Conservation (phyloP, 2,797 vertebrate genomes). For the Ctenosaura bakeri region DNA sequence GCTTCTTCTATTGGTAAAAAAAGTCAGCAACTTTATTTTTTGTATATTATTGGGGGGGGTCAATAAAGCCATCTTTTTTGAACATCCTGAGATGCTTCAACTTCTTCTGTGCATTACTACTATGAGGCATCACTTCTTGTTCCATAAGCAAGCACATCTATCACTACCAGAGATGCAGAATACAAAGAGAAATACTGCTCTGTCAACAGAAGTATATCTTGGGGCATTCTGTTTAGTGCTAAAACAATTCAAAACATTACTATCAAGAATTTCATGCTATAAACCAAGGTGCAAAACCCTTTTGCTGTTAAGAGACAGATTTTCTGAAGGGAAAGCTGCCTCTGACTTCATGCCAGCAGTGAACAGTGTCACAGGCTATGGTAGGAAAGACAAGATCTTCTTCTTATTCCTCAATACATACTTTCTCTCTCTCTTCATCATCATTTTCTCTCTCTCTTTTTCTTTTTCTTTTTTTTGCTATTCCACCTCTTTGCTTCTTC, state of each 20-base stretch:
- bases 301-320: neutral
- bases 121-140: too few species aligned
- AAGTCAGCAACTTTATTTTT: too few species aligned
- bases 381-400: neutral
- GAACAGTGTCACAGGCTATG: neutral
- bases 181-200: neutral
- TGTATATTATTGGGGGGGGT: too few species aligned
- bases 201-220: neutral
- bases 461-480: neutral
- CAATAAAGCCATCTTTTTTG: too few species aligned
- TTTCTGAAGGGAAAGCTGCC: neutral
- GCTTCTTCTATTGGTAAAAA: too few species aligned
- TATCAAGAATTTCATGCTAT: neutral
- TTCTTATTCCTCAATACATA: neutral
- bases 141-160: too few species aligned
- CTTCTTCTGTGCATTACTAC: too few species aligned
- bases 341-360: too few species aligned
- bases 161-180: neutral
- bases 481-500: neutral
- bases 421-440: neutral
- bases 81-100: too few species aligned
- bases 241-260: neutral
- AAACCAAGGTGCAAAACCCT: neutral
- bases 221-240: neutral
- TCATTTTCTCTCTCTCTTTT: neutral